Evolutionary conservation across 2,888 invertebrate genomes (phyloP).

Genomic region (Apotomis capreana): DNA sequence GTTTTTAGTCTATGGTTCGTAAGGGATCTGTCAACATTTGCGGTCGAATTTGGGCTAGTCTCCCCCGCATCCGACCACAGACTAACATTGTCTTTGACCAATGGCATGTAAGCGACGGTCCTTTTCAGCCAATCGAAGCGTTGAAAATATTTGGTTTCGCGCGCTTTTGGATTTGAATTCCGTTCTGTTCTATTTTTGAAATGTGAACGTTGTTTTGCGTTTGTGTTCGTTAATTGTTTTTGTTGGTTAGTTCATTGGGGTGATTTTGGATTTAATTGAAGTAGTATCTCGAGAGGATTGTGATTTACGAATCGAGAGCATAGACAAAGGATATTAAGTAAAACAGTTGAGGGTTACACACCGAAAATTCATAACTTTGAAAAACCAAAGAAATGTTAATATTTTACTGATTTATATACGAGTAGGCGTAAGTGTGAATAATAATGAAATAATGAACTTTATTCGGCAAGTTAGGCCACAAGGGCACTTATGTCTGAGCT

Average conservation of each 20-base stretch:
- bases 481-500: too few species aligned
- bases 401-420: too few species aligned
- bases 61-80: constrained; percentile 75
- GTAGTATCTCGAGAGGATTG: neutral
- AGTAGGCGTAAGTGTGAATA: too few species aligned
- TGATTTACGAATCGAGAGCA: too few species aligned
- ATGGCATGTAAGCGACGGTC: constrained; percentile 71
- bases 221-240: constrained; percentile 10
- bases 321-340: too few species aligned
- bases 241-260: neutral
- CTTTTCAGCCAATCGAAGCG: constrained; percentile 75
- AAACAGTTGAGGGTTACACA: too few species aligned
- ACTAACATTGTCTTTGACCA: constrained; percentile 82
- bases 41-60: constrained; percentile 76
- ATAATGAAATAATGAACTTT: too few species aligned
- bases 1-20: constrained; percentile 48
- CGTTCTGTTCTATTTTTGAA: constrained; percentile 55
- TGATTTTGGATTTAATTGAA: neutral
- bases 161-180: constrained; percentile 63
- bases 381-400: too few species aligned
- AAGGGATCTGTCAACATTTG: constrained; percentile 75
- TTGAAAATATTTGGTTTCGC: constrained; percentile 62
- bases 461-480: too few species aligned
- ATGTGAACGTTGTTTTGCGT: constrained; percentile 20
- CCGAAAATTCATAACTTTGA: too few species aligned